Evolutionary conservation across 2,888 invertebrate species (phyloP), one percentile per base, ranked within the genome.

Genomic region (Orthonevra nobilis): DNA sequence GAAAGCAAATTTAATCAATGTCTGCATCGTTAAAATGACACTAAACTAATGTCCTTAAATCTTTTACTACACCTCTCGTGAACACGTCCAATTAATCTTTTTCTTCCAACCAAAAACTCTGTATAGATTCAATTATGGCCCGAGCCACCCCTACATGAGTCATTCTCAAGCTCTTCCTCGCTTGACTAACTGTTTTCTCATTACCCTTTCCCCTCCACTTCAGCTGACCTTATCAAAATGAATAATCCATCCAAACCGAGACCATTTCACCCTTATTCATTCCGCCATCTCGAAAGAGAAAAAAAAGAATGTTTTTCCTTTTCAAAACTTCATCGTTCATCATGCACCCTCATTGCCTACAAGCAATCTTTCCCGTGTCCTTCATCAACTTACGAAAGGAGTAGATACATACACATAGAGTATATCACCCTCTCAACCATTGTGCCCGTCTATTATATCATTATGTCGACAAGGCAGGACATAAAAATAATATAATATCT

Each of bases 321-420:
- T n/a, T n/a, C n/a, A 72, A 56, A 63, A 73, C 73, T 58, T 66
- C 69, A 69, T 69, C 34, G 38, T 52, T 52, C 36, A 60, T 60
- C 36, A 66, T 42, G 28, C 7, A 60, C 44, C 61, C 61, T 56
- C 36, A 64, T 56, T 48, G 48, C 34, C 52, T 36, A 3, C 34
- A 32, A 63, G n/a, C n/a, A n/a, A 63, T 46, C 66, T 50, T 42
- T 40, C 50, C 66, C 30, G 17, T 52, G 44, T 14, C 20, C 48
- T 20, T 17, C 19, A 6, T 14, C 9, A 28, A 9, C 17, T 9
- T 6, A 40, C 26, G 42, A 58, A 30, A 30, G n/a, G n/a, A n/a
- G n/a, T n/a, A n/a, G n/a, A n/a, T n/a, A n/a, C n/a, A n/a, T n/a
- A n/a, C n/a, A n/a, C n/a, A n/a, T n/a, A n/a, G n/a, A n/a, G n/a